These are phyloP conservation scores for Patiria miniata DNA, from an alignment of 35 echinoderm and acorn worm genomes.

Conservation along the genomic window DNA sequence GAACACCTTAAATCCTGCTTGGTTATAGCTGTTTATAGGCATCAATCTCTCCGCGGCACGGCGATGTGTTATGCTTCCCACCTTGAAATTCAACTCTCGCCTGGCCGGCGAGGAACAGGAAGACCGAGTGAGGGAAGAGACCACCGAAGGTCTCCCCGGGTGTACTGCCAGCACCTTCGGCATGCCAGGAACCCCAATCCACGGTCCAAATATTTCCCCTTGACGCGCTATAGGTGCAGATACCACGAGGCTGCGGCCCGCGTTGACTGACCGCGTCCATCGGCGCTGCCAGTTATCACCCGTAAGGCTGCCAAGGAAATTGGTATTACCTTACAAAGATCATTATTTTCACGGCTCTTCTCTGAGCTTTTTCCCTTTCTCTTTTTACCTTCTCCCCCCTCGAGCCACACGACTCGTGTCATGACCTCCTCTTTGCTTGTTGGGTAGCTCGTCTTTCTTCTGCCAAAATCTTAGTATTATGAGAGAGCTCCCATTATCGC, in stretches of 20 bases:
- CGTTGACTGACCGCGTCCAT: neutral
- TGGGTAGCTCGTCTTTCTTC: neutral
- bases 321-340: constrained; percentile 8
- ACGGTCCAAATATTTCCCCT: constrained; percentile 28
- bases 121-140: no score
- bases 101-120: no score
- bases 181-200: neutral
- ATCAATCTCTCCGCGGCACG: no score
- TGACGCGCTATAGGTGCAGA: constrained; percentile 7
- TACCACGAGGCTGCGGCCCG: neutral
- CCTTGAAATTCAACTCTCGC: no score
- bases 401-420: neutral
- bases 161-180: constrained; percentile 1
- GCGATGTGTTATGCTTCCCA: no score
- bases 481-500: constrained; percentile 11
- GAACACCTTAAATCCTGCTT: no score
- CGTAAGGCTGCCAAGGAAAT: neutral
- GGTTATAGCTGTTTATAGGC: no score
- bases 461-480: neutral
- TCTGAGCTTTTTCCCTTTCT: neutral
- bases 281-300: neutral
- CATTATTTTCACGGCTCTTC: neutral
- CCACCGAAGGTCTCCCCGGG: neutral
- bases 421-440: neutral
- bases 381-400: neutral